A percentile compares a stretch with the other conserved stretches of the same genome.
Evolutionary conservation across 1,140 invertebrate species (phyloP).

Genomic region (Delia radicum): DNA sequence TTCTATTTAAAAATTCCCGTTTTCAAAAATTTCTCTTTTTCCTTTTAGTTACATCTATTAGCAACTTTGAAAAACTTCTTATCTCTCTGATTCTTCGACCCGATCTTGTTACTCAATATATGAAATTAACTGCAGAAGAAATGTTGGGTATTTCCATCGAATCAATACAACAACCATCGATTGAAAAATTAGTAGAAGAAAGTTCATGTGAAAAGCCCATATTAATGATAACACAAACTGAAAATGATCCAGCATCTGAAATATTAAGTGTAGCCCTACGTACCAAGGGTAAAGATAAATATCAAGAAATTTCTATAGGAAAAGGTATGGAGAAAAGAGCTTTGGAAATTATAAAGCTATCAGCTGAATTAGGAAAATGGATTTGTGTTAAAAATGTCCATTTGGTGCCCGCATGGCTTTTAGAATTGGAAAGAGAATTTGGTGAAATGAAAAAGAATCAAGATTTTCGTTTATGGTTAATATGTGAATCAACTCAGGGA

Average conservation of each 20-base stretch:
- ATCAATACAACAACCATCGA: slow-evolving; percentile 42
- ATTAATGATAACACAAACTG: slow-evolving; percentile 72
- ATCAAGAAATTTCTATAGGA: slow-evolving; percentile 55
- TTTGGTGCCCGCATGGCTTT: slow-evolving; percentile 77
- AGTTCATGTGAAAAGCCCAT: slow-evolving; percentile 65
- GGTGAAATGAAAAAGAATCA: slow-evolving; percentile 62
- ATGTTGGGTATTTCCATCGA: slow-evolving; percentile 62
- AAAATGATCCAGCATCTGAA: slow-evolving; percentile 82
- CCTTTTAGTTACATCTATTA: slow-evolving; percentile 43
- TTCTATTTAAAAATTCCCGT: not conserved
- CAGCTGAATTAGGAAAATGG: slow-evolving; percentile 46
- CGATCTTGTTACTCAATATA: slow-evolving; percentile 73
- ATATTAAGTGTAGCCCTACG: slow-evolving; percentile 65
- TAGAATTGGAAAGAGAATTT: slow-evolving; percentile 72
- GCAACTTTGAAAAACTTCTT: slow-evolving; percentile 68
- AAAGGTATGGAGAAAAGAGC: slow-evolving; percentile 41
- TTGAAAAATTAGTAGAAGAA: slow-evolving; percentile 47
- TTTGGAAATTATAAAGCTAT: slow-evolving; percentile 34
- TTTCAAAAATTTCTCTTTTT: not conserved
- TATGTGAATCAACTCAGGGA: slow-evolving; percentile 57
- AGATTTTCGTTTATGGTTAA: slow-evolving; percentile 76
- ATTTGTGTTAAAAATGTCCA: slow-evolving; percentile 82
- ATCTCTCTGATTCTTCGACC: slow-evolving; percentile 79
- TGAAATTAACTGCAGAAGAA: slow-evolving; percentile 70
- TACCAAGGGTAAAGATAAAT: slow-evolving; percentile 61